Evolutionary conservation across 2,888 invertebrate species (phyloP), one percentile per base, ranked within the genome.

Genomic region (Dryocosmus kuriphilus): DNA sequence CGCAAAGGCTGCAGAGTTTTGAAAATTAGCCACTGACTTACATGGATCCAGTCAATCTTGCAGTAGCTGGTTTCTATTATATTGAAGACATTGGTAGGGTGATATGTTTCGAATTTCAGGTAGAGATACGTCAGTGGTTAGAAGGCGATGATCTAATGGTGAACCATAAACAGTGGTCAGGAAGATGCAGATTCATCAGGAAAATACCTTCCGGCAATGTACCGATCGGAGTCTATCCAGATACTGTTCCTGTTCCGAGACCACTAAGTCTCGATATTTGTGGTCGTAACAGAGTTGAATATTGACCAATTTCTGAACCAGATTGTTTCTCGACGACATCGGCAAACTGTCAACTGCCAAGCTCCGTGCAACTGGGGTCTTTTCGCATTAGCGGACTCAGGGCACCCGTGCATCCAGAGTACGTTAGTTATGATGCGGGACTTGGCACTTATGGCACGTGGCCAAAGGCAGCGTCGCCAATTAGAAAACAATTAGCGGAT

Each of bases 41-140:
- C 86, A 92, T 96, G 74, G 91, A 93, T 22, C 94, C 95, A 0
- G 92, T 92, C 65, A 93, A 93, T 61, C 92, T 98, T 85, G 97
- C 98, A 0, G 93, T 93, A 75, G 96, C 96, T 80, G 98, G 98
- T 22, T 97, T 98, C 92, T 97, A 95, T 90, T 98, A 95, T 87
- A 94, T 95, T 9, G 94, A 95, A 35, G 93, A 94, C 82, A 94
- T 93, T 46, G 97, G 97, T 88, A 94, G 95, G 88, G 97, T 97
- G 14, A 94, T 95, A 81, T 98, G 97, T 90, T 95, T 96, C 75
- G 97, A 96, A 90, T 96, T 97, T 90, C 94, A 94, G 84, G 94
- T 96, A 74, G 95, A 97, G 90, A 95, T 97, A 79, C 95, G 95
- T 88, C 93, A 94, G 79, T 98, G 98, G 98, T 94, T 95, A 82